Conservation (phyloP, 2,113 vertebrate species). For the Apaloderma vittatum region DNA sequence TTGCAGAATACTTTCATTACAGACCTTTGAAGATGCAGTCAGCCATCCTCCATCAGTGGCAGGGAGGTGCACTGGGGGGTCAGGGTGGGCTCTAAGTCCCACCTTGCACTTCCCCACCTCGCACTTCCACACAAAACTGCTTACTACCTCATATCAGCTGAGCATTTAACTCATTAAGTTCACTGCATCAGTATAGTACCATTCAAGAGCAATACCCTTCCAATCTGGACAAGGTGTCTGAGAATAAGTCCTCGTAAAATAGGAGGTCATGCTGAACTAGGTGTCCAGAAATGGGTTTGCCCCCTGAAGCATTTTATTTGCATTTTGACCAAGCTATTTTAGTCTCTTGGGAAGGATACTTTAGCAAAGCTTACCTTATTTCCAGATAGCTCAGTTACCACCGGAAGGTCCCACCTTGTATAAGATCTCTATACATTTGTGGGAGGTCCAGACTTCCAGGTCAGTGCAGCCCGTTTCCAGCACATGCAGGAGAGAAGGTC, state of each 20-base stretch:
- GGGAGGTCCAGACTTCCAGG: not conserved
- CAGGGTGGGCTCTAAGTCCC: not conserved
- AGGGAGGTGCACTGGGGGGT: not conserved
- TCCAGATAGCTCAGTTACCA: not conserved
- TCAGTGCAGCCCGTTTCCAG: rapidly evolving
- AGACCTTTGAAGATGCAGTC: not conserved
- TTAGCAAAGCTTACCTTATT: not conserved
- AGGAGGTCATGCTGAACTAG: not conserved
- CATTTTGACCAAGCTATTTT: not conserved
- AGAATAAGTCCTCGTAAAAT: not conserved
- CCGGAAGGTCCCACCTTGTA: not conserved
- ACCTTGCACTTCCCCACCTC: not conserved
- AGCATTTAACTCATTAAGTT: not conserved
- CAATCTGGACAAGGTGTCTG: not conserved
- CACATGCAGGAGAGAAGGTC: not conserved
- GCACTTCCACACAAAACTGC: not conserved
- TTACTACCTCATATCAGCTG: not conserved
- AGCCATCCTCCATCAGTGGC: rapidly evolving
- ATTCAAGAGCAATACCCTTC: not conserved
- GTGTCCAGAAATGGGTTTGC: not conserved
- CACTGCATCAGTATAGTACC: not conserved
- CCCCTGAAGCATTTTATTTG: not conserved
- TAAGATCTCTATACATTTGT: rapidly evolving
- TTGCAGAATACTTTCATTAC: rapidly evolving
- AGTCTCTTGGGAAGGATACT: not conserved